A percentile compares a stretch with the other conserved stretches of the same genome.
Conservation (phyloP, 2,888 invertebrate genomes). For the Sipha maydis region DNA sequence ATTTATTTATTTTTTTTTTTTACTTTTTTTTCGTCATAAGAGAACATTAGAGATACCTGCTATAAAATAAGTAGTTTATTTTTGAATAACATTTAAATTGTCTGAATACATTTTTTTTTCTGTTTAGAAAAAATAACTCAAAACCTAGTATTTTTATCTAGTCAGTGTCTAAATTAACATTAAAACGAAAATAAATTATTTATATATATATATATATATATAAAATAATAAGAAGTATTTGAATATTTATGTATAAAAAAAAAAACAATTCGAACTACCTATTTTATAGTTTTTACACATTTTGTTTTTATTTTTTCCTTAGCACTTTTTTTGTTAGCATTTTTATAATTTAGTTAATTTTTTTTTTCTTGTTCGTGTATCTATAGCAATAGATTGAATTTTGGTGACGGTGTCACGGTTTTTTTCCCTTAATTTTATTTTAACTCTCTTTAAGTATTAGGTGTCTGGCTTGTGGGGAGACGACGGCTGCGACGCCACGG, state of each 20-base stretch:
- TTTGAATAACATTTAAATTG: not conserved
- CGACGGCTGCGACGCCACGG: not conserved
- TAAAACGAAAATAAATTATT: not conserved
- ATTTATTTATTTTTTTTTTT: not conserved
- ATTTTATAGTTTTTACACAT: constrained; percentile 49
- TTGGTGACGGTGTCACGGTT: constrained; percentile 45
- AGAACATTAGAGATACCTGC: constrained; percentile 12
- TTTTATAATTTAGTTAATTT: constrained; percentile 37
- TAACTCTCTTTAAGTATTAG: not conserved
- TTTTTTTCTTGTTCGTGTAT: constrained; percentile 23
- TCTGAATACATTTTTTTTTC: not conserved
- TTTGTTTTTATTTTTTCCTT: constrained; percentile 43
- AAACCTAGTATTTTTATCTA: constrained; percentile 44
- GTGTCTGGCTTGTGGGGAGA: not conserved
- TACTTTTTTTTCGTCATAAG: not conserved
- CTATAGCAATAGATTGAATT: constrained; percentile 50
- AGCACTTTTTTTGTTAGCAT: constrained; percentile 57
- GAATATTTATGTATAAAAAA: not conserved
- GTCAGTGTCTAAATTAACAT: constrained; percentile 44
- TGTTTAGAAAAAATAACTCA: constrained; percentile 5
- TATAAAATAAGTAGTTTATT: constrained; percentile 42
- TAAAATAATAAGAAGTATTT: not conserved
- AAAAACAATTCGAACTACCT: constrained; percentile 31
- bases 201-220: not conserved
- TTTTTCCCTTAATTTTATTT: constrained; percentile 20